phyloP scores from a whole-genome alignment of 2,888 invertebrate species.

The Lysandra bellargus region DNA sequence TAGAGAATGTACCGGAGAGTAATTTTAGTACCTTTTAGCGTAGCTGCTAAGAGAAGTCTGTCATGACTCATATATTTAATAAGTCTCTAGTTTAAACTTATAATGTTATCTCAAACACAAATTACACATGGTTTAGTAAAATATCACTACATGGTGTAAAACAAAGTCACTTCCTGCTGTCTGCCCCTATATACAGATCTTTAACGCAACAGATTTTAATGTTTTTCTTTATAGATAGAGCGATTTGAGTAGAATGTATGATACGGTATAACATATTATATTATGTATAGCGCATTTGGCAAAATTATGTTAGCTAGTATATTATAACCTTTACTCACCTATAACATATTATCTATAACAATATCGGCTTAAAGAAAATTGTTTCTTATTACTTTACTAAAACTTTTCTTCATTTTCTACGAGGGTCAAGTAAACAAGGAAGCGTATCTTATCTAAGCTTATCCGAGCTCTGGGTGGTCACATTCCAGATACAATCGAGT shows the following conservation, averaged over 20 bases:
- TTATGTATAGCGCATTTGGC: no score
- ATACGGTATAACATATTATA: no score
- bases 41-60: neutral
- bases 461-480: constrained; percentile 9
- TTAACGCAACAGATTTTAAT: no score
- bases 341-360: no score
- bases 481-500: neutral
- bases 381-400: neutral
- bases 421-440: constrained; percentile 1
- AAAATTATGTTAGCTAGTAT: no score
- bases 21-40: neutral
- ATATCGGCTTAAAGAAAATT: neutral
- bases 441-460: constrained; percentile 1
- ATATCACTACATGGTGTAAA: neutral
- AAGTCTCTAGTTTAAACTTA: neutral
- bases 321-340: no score
- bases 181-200: no score
- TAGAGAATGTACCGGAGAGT: neutral
- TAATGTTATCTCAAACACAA: neutral
- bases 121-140: neutral
- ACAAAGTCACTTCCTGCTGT: no score
- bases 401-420: neutral
- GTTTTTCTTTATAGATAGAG: no score
- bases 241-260: no score
- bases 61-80: neutral